Percentiles rank a stretch among this genome's conserved stretches.
These are phyloP conservation scores for Campodea augens DNA, from an alignment of 1,140 invertebrate genomes.

Conservation along the genomic window DNA sequence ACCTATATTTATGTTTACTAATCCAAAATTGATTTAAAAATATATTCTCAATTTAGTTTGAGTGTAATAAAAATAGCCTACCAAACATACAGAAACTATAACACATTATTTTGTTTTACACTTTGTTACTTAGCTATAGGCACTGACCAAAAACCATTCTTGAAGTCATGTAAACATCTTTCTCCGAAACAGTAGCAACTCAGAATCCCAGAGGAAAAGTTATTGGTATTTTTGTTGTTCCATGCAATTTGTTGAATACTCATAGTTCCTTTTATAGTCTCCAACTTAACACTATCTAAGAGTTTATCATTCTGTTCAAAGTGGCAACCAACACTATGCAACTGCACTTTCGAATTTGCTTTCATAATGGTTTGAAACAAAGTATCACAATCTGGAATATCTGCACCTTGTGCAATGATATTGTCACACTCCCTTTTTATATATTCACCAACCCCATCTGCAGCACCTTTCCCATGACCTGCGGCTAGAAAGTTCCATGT, in stretches of 20 bases:
- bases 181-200: no score
- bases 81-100: no score
- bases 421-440: conserved; percentile 23
- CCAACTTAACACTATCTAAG: neutral
- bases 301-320: neutral
- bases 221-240: no score
- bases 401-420: conserved; percentile 18
- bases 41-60: no score
- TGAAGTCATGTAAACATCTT: no score
- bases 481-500: conserved; percentile 25
- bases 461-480: conserved; percentile 26
- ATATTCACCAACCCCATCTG: conserved; percentile 24
- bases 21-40: no score
- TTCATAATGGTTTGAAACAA: neutral
- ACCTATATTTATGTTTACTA: no score
- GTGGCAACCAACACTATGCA: neutral
- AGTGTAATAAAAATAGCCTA: no score
- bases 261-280: neutral
- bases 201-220: no score
- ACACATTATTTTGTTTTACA: no score
- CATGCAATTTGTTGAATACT: neutral
- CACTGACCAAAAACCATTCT: no score
- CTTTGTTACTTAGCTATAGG: no score
- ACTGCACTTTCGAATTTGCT: neutral
- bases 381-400: conserved; percentile 13